Evolutionary conservation across 2,113 vertebrate genomes (phyloP), one percentile per base, ranked within the genome.

Genomic region (Ophiodon elongatus): DNA sequence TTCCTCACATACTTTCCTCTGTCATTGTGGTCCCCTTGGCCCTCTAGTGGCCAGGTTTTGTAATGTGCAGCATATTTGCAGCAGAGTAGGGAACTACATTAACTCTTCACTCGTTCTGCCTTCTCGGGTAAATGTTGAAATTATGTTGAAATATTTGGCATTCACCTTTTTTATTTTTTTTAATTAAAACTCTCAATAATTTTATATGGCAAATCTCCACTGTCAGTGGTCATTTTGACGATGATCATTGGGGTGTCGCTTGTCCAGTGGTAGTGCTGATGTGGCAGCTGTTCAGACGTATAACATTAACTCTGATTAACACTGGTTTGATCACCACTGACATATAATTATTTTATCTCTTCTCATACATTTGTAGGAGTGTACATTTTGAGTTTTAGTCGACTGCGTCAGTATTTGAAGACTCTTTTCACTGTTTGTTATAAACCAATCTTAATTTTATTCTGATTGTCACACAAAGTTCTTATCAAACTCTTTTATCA

Each of bases 1-100:
- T 56, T 62, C n/a, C 31, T 57, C 54, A 57, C 54, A 57, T 25
- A 21, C 21, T 64, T 52, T 25, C 15, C 66, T 43, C 21, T 54
- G 71, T 66, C 79, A 37, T 0, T 33, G 60, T 76, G 83, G 57
- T 59, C 85, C 67, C 80, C 60, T 85, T 71, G 54, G 85, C 92
- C 92, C 89, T 82, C 92, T 94, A 87, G 91, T 93, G 93, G 93
- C 27, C 86, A 86, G 35, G 86, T 59, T 27, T n/a, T 1, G 1
- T 8, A 29, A 79, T 43, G 50, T 54, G 21, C 39, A 39, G 3
- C 56, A 50, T 39, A n/a, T 72, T 68, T 77, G 31, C 65, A 67
- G 47, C 59, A 80, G 31, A 81, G 45, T 29, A 60, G 15, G 10
- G 6, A 70, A 15, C 41, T 11, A 0, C 11, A 9, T 13, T 5